Conservation (phyloP, 2,113 vertebrate genomes). For the Salminus brasiliensis region DNA sequence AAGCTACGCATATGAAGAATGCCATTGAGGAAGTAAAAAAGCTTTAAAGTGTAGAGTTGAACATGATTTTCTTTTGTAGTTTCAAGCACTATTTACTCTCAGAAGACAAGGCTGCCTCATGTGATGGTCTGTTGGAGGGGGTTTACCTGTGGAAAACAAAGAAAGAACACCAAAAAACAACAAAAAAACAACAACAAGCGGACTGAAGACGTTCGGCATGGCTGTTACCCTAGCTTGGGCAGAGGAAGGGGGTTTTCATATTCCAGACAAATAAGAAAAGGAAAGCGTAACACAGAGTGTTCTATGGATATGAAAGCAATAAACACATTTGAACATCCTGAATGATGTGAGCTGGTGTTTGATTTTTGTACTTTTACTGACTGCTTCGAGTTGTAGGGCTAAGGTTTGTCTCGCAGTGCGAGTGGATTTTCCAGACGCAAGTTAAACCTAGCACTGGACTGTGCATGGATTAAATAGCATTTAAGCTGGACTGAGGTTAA, state of each 20-base stretch:
- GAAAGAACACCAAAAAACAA: too few relatives aligned
- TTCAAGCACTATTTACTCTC: slow-evolving; percentile 38
- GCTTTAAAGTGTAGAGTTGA: slow-evolving; percentile 44
- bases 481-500: background rate
- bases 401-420: background rate
- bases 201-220: background rate
- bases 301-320: slow-evolving; percentile 80
- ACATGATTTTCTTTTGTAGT: slow-evolving; percentile 43
- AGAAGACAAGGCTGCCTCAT: slow-evolving; percentile 44
- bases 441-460: background rate
- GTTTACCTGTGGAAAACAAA: slow-evolving; percentile 8
- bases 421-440: background rate
- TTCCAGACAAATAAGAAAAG: slow-evolving; percentile 23
- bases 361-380: background rate
- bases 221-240: slow-evolving; percentile 15
- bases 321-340: slow-evolving; percentile 61
- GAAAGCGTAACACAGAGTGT: slow-evolving; percentile 52
- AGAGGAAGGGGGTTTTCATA: slow-evolving; percentile 29
- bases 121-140: slow-evolving; percentile 8
- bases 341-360: background rate
- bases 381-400: background rate
- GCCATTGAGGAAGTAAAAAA: slow-evolving; percentile 41
- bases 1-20: slow-evolving; percentile 26
- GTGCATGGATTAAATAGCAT: background rate
- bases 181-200: background rate